Evolutionary conservation across 2,888 invertebrate genomes (phyloP).

Genomic region (Theristus sp.): DNA sequence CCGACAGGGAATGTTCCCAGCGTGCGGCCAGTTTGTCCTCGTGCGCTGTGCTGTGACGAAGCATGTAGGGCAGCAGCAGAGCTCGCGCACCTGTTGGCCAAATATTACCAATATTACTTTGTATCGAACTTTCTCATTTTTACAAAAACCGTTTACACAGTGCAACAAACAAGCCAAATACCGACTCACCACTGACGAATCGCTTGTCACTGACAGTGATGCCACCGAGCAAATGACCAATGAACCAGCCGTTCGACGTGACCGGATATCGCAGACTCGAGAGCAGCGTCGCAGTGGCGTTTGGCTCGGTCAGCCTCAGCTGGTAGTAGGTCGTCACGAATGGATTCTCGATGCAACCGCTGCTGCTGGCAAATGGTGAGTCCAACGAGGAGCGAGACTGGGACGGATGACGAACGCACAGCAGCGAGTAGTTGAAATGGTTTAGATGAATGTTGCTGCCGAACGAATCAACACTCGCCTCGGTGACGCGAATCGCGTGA

Average conservation of each 20-base stretch:
- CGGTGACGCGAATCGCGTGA: not conserved
- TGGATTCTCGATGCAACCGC: slow-evolving; percentile 23
- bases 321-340: slow-evolving; percentile 25
- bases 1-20: slow-evolving; percentile 23
- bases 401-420: not conserved
- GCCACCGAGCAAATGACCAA: slow-evolving; percentile 23
- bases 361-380: too few species aligned
- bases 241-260: slow-evolving; percentile 19
- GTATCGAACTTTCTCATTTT: too few species aligned
- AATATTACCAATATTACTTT: not conserved
- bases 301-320: slow-evolving; percentile 14
- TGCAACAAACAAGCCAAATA: too few species aligned
- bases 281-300: not conserved
- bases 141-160: too few species aligned
- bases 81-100: slow-evolving; percentile 19
- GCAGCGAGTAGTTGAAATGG: not conserved
- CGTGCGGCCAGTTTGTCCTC: slow-evolving; percentile 23
- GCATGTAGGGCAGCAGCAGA: slow-evolving; percentile 24
- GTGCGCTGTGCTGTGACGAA: slow-evolving; percentile 17
- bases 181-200: slow-evolving; percentile 10
- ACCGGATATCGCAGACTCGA: slow-evolving; percentile 14
- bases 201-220: slow-evolving; percentile 16
- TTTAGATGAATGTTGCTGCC: too few species aligned
- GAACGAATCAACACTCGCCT: not conserved
- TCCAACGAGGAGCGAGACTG: too few species aligned